Evolutionary conservation across 2,888 invertebrate species (phyloP), one percentile per base, ranked within the genome.

Genomic region (Watsonalla binaria): DNA sequence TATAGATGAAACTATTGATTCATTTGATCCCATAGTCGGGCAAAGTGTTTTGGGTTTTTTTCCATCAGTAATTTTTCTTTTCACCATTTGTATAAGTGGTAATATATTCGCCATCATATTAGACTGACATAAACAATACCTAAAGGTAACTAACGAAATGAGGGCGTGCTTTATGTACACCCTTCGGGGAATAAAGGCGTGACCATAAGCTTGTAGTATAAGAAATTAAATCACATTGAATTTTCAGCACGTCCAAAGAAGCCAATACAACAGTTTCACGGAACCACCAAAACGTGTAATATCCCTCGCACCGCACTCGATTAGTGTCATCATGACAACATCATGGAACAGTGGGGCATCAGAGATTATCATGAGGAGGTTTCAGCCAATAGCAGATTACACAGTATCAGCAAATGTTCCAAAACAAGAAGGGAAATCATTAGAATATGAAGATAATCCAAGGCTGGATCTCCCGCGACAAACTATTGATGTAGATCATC

Each of bases 321-420:
- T 5, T 11, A 54, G 60, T 14, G 56, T 68, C 13, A 54, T 72
- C 4, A 57, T 66, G 7, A 80, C 81, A 2, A 64, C 64, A 0
- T 46, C 72, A 7, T 60, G 65, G 59, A 65, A 61, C 11, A 74
- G 63, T 39, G 74, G 73, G 6, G 61, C 61, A 5, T 74, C 84
- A 15, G 60, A 78, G 46, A 79, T 79, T 46, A 54, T 80, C 15
- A 76, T 80, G 76, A 76, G 78, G 49, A 74, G 74, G 45, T 81
- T 73, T 52, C 58, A 68, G 46, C 68, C 72, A 6, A 45, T 65
- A 46, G 51, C 56, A 45, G 42, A 42, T 42, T 42, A 42, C 11
- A 11, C 11, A 11, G 5, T 11, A 1, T 11, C 11, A 42, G 42
- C 8, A 11, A 42, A 11, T 8, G 42, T 42, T 5, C 11, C 37